These are phyloP conservation scores for Alces alces DNA, from an alignment of 2,113 vertebrate genomes.

Conservation along the genomic window DNA sequence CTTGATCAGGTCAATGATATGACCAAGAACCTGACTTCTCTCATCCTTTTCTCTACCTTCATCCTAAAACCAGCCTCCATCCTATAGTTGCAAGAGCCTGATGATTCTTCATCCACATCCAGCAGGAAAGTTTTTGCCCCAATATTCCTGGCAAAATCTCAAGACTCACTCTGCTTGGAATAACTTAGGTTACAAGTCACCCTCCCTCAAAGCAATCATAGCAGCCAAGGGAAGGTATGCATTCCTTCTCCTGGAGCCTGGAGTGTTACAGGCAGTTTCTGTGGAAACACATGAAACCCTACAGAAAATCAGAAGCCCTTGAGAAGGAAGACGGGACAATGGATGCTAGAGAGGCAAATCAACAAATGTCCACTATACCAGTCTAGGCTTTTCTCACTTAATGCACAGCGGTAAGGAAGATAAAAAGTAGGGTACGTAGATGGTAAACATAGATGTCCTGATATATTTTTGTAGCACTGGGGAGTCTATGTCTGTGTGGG, in stretches of 20 bases:
- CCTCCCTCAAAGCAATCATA: background rate
- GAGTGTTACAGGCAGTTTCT: background rate
- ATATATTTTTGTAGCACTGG: background rate
- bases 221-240: background rate
- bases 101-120: background rate
- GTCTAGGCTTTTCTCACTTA: background rate
- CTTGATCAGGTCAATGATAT: background rate
- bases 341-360: background rate
- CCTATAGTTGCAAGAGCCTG: background rate
- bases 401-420: background rate
- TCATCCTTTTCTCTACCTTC: background rate
- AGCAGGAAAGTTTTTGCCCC: background rate
- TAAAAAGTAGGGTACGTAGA: background rate
- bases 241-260: background rate
- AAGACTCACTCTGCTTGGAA: background rate
- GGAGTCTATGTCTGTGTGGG: background rate
- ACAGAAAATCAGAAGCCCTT: background rate
- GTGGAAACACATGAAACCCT: background rate
- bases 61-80: background rate
- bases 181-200: background rate
- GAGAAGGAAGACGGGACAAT: background rate
- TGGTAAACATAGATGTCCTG: background rate
- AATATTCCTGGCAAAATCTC: background rate
- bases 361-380: background rate
- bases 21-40: background rate